Evolutionary conservation across 2,113 vertebrate genomes (phyloP).

Genomic region (Pipra filicauda): DNA sequence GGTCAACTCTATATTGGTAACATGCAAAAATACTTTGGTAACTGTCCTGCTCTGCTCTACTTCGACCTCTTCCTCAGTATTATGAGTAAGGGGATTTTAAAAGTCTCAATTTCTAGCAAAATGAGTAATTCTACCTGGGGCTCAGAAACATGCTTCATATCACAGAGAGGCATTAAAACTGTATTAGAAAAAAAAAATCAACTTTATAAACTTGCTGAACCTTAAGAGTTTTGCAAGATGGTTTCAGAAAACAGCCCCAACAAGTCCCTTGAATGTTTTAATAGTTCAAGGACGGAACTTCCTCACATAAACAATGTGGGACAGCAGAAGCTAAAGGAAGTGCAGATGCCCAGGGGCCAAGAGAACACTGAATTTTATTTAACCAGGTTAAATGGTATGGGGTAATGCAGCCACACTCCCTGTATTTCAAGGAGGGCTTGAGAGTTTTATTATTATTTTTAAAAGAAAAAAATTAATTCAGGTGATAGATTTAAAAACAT

Average conservation of each 20-base stretch:
- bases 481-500: background rate
- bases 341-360: background rate
- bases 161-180: background rate
- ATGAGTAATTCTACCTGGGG: background rate
- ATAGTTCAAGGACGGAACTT: background rate
- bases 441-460: background rate
- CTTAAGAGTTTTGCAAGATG: background rate
- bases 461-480: background rate
- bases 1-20: background rate
- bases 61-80: background rate
- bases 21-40: background rate
- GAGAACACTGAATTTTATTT: background rate
- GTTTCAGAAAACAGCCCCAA: background rate
- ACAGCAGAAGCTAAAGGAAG: background rate
- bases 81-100: background rate
- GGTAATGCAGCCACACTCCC: background rate
- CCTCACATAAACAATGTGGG: background rate
- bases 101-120: background rate
- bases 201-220: background rate
- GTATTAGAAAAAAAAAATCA: background rate
- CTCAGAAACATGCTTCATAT: background rate
- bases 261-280: background rate
- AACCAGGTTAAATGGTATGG: background rate
- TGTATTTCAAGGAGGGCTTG: background rate
- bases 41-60: background rate